phyloP scores from a whole-genome alignment of 2,113 vertebrate species.

The Antechinus stuartii region DNA sequence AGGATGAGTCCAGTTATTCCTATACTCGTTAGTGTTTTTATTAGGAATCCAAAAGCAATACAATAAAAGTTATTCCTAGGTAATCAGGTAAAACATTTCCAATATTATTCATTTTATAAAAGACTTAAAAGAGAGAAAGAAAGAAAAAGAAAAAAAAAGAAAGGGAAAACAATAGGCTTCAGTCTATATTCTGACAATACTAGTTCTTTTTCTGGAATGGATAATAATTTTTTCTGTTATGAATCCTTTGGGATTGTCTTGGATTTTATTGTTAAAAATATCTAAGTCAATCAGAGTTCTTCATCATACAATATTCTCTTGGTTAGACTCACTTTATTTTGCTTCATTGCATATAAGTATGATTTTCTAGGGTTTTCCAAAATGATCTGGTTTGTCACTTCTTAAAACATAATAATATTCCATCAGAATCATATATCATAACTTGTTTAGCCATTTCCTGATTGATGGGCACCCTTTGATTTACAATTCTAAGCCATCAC shows the following conservation, averaged over 20 bases:
- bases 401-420: neutral
- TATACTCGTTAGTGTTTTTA: too few relatives aligned
- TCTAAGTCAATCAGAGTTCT: neutral
- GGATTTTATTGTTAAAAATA: neutral
- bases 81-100: neutral
- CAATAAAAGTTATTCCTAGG: neutral
- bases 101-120: neutral
- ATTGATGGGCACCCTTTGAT: neutral
- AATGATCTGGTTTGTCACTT: neutral
- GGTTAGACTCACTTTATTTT: neutral
- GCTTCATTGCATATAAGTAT: neutral
- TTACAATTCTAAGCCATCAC: neutral
- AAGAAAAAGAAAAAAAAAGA: too few relatives aligned
- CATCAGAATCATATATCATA: neutral
- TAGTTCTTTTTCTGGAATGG: neutral
- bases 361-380: neutral
- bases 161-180: neutral
- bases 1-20: too few relatives aligned
- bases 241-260: neutral
- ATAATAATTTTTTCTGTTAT: neutral
- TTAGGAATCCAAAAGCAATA: neutral
- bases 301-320: neutral
- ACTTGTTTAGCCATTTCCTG: neutral
- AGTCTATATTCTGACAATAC: neutral
- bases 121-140: neutral